Evolutionary conservation across 2,797 vertebrate species (phyloP), one percentile per base, ranked within the genome.

Genomic region (Pteronotus mesoamericanus): DNA sequence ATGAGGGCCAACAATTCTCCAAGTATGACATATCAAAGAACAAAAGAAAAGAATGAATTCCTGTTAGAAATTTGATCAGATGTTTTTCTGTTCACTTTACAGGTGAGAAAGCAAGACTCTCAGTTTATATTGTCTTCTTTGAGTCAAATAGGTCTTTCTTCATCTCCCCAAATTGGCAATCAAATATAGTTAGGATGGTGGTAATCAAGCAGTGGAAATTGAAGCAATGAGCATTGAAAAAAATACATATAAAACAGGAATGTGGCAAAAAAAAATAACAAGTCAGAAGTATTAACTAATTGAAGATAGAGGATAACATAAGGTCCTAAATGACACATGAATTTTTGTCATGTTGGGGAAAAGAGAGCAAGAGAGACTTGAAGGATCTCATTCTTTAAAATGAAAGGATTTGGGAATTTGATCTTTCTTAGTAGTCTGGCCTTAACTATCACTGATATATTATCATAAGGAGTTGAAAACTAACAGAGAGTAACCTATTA

Each of bases 301-400:
- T 75, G 46, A 77, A 87, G 69, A 48, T 7, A 55, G 26, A 82
- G 75, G 44, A 61, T 51, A 46, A 69, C 29, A 48, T 21, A 46
- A 21, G 14, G 24, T 86, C 37, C 53, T 71, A 92, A 77, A 75
- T 48, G 26, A 91, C 39, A 37, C 1, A 29, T 69, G 42, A 32
- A 72, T 87, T 83, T 75, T 71, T 64, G 53, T 91, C 53, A 44
- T 9, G 6, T 29, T 79, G 29, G 39, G 39, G 44, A 57, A 84
- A n/a, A 22, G 68, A 84, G 5, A 71, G 9, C 29, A 57, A 84
- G 26, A 79, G 39, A 79, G 10, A 18, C 24, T 21, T 53, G 48
- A 86, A 95, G n/a, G 51, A 34, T 69, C 21, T 94, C 32, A 88
- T 34, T 77, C 15, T 16, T 94, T 46, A 89, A 82, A 93, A 75